Base-by-base conservation (phyloP, 1,140 invertebrate genomes). In the Hydropsyche tenuis region DNA sequence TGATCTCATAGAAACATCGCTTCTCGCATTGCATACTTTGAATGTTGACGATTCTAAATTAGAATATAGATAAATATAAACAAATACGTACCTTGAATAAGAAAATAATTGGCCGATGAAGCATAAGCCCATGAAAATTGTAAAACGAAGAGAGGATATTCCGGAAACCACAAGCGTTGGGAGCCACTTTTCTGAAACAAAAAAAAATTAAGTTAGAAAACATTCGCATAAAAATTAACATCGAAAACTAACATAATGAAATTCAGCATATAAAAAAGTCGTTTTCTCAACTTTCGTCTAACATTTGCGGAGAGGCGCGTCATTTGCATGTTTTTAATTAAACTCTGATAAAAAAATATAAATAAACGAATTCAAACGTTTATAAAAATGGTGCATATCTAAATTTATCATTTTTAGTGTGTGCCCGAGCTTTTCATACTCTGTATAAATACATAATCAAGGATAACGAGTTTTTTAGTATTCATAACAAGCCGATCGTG, bases 71-170 rank as follows among this genome's bases (percentile, higher is more conserved):
- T 4, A 37, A 37, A 9, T 37, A 37, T 4, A 37, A 37, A 37
- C 30, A 9, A 37, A 37, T 37, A 9, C 16, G 12, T 60, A 60
- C 56, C 56, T 60, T 60, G 56, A 18, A 60, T 60, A 60, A 60
- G 56, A 60, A 60, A 27, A 23, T 60, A 60, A 25, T 23, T 60
- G 56, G 56, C 56, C 56, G 56, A 60, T 60, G 56, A 60, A 60
- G 56, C 56, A 60, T 60, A 60, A 60, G 56, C 56, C 56, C 56
- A 60, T 60, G 56, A 60, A 60, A 60, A 60, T 60, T 60, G 56
- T 60, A 60, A 60, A 60, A 60, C 56, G 56, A 60, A 60, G 14
- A 60, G 56, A 60, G 20, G 56, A 60, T 18, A 60, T 60, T 9
- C 56, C n/a, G 56, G 56, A 60, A 60, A 60, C 56, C 23, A 27